Evolutionary conservation across 2,888 invertebrate species (phyloP), one percentile per base, ranked within the genome.

Genomic region (Prosapia bicincta): DNA sequence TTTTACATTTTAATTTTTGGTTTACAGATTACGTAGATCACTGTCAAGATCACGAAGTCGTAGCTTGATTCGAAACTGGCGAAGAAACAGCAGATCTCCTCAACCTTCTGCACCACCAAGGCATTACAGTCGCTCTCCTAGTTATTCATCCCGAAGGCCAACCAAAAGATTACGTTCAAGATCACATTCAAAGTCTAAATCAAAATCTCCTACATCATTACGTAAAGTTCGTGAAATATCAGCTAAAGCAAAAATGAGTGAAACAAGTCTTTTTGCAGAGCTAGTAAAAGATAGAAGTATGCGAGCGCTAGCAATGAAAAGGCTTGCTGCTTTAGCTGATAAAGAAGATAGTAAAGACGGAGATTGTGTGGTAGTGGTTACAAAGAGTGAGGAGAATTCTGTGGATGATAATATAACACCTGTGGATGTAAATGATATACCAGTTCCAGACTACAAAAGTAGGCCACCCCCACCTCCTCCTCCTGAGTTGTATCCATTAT

Each of bases 221-320:
- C 78, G 78, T 20, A 73, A 75, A 30, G 78, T 79, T 7, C 77
- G 79, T 5, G 79, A 80, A 71, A 79, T 80, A 20, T 78, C 80
- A 5, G 76, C 76, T 10, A 89, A 81, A 90, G 92, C 93, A 82
- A 96, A 95, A 84, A 94, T 96, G 83, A 93, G 92, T 73, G 94
- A 95, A 81, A 96, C 96, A 9, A 95, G 95, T 83, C 87, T 96
- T 13, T 96, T 96, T 83, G 96, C 96, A 0, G 95, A 96, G 85
- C 88, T 96, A 78, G 94, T 96, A 15, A 95, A 95, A 83, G 93
- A 94, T 83, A 90, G 92, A 80, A 93, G 93, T 80, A 93, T 93
- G 87, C 88, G 94, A 9, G 93, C 93, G 76, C 88, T 93, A 84
- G 94, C 93, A 73, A 84, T 89, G 77, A 88, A 86, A 79, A 75